A percentile compares a stretch with the other conserved stretches of the same genome.
Conservation (phyloP, 2,797 vertebrate genomes). For the Lerista edwardsae region DNA sequence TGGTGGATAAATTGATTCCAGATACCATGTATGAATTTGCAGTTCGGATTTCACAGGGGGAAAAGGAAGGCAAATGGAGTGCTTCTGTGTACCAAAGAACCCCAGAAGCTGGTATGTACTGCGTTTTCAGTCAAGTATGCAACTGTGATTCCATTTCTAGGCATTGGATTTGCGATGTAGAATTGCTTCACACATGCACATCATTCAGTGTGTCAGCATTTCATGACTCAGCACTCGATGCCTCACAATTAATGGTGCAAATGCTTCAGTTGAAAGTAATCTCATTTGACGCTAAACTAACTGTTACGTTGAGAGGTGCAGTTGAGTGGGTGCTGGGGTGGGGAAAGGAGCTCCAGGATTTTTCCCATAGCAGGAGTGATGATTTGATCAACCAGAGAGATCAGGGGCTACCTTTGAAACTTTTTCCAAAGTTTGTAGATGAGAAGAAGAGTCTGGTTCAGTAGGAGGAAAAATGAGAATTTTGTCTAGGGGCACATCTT, state of each 20-base stretch:
- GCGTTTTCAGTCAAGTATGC: background rate
- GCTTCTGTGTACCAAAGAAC: constrained; percentile 95
- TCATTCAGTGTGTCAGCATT: background rate
- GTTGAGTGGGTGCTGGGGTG: too few relatives aligned
- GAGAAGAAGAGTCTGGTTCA: too few relatives aligned
- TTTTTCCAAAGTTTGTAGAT: too few relatives aligned
- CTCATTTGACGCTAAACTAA: background rate
- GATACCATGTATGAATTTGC: constrained; percentile 98
- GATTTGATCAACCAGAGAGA: too few relatives aligned
- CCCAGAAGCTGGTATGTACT: constrained; percentile 90
- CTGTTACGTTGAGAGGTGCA: too few relatives aligned
- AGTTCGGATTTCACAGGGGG: constrained; percentile 87
- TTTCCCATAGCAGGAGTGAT: too few relatives aligned
- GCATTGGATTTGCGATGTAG: background rate
- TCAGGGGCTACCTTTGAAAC: too few relatives aligned
- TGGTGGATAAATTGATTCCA: constrained; percentile 88
- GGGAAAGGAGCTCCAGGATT: too few relatives aligned
- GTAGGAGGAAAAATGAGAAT: too few relatives aligned
- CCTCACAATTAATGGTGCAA: background rate
- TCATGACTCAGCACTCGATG: background rate
- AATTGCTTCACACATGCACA: background rate
- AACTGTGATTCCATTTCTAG: background rate
- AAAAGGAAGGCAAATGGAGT: constrained; percentile 90
- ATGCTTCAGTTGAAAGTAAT: background rate
- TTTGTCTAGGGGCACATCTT: too few relatives aligned